Base-by-base conservation (phyloP, 2,797 vertebrate genomes). In the Gymnopithys bicolor region DNA sequence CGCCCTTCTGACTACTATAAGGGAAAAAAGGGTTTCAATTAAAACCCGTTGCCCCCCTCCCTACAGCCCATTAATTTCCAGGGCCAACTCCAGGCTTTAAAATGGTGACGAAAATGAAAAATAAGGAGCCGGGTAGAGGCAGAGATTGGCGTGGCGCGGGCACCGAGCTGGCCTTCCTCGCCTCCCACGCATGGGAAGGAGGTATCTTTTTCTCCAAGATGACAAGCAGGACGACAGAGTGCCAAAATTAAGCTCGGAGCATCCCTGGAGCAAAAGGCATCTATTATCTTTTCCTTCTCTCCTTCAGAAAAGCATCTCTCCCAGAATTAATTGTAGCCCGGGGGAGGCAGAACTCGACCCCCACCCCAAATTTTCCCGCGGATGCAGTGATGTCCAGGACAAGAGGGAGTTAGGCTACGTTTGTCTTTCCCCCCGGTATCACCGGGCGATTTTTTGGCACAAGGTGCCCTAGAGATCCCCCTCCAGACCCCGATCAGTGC, bases 41-140 rank as follows among this genome's bases (percentile, higher is more conserved):
- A 87, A 87, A 90, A n/a, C 2, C 12, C 18, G 2, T 37, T 24
- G 5, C 4, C 32, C 45, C 48, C 37, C 35, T 74, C 83, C 59
- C 39, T 49, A 39, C 89, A 85, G 45, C 66, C 35, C 89, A 89
- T 95, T 93, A 51, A 94, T 97, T 95, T 94, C 79, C 60, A 83
- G 52, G 53, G 78, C 70, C 8, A 76, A 22, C 35, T 32, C 43
- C 92, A 41, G 74, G 19, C 63, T 92, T 87, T 82, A 59, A 58
- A 84, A 79, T 5, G 7, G 37, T 62, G 69, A 64, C 3, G 25
- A 95, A 84, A 95, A 55, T 22, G 59, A 82, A 77, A 69, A 74
- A 62, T 21, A 25, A 83, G 52, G 35, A 81, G 62, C 51, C 1
- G 9, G 55, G 51, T 53, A 74, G 62, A 45, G 23, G 53, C 85